These are phyloP conservation scores for Sebastiscus albofasciatus DNA, from an alignment of 2,797 vertebrate species.

Conservation along the genomic window DNA sequence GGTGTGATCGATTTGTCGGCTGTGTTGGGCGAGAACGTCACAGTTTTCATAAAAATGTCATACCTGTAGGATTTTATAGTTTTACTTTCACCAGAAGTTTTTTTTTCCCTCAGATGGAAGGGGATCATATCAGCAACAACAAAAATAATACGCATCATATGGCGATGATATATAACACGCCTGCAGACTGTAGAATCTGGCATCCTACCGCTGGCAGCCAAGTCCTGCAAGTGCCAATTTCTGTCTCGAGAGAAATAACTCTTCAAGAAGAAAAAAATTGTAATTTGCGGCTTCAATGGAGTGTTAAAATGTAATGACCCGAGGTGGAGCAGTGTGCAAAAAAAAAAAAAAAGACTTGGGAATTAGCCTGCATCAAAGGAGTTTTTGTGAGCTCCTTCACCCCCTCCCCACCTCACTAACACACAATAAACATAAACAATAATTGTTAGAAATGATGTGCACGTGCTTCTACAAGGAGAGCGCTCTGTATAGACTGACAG, in stretches of 20 bases:
- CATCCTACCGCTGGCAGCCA: conserved; percentile 31
- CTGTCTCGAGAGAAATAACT: conserved; percentile 68
- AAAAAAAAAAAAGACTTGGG: conserved; percentile 30
- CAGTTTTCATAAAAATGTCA: neutral
- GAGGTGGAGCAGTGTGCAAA: conserved; percentile 52
- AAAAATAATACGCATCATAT: conserved; percentile 14
- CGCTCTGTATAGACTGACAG: neutral
- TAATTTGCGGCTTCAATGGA: conserved; percentile 80
- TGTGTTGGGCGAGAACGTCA: conserved; percentile 7
- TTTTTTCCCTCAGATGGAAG: neutral
- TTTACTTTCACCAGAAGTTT: neutral
- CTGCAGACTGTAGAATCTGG: conserved; percentile 38
- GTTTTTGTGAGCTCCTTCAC: conserved; percentile 38
- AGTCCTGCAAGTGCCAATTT: conserved; percentile 65
- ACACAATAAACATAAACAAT: conserved; percentile 39
- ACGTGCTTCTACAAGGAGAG: neutral
- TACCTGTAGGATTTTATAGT: neutral
- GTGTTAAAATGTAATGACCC: conserved; percentile 79
- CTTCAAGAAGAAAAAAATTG: conserved; percentile 60
- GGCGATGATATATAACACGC: conserved; percentile 23
- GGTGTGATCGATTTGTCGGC: conserved; percentile 13
- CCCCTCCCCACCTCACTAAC: conserved; percentile 18
- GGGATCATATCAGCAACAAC: neutral
- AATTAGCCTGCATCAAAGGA: conserved; percentile 60
- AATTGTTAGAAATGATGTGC: conserved; percentile 22